These are phyloP conservation scores for Enteromius fasciolatus DNA, from an alignment of 2,797 vertebrate genomes.

Conservation along the genomic window DNA sequence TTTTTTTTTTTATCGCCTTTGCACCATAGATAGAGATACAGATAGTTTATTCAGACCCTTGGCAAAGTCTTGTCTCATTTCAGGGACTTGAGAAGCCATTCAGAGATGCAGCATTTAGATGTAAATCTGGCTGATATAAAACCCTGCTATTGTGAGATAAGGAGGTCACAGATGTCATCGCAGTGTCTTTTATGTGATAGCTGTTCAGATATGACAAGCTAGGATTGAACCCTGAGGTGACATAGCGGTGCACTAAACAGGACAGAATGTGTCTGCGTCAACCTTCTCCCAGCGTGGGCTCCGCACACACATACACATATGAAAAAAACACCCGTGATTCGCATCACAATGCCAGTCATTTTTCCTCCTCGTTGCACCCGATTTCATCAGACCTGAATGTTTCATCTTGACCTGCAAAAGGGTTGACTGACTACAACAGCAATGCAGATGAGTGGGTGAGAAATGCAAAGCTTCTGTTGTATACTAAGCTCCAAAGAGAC, in stretches of 20 bases:
- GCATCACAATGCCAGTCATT: constrained; percentile 46
- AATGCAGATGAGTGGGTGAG: constrained; percentile 39
- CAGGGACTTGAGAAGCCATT: constrained; percentile 38
- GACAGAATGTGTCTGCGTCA: constrained; percentile 30
- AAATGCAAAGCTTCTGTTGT: constrained; percentile 37
- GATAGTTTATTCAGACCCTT: constrained; percentile 23
- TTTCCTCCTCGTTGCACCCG: constrained; percentile 57
- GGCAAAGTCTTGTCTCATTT: constrained; percentile 41
- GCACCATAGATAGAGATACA: constrained; percentile 4
- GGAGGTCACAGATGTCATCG: constrained; percentile 52
- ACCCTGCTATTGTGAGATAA: constrained; percentile 46
- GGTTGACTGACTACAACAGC: constrained; percentile 50
- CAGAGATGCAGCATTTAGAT: constrained; percentile 44
- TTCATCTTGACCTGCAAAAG: constrained; percentile 55
- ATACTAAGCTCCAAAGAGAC: constrained; percentile 12
- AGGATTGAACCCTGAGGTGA: constrained; percentile 52
- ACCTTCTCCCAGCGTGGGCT: constrained; percentile 18
- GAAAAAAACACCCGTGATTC: constrained; percentile 31
- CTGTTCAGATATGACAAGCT: constrained; percentile 32
- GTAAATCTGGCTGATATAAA: constrained; percentile 49
- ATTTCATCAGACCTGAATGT: constrained; percentile 64
- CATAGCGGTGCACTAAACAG: constrained; percentile 39
- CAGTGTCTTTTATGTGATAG: constrained; percentile 49
- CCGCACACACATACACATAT: background rate
- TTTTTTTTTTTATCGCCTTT: background rate